These are phyloP conservation scores for Lasioglossum villosulum DNA, from an alignment of 2,888 invertebrate genomes.

Conservation along the genomic window DNA sequence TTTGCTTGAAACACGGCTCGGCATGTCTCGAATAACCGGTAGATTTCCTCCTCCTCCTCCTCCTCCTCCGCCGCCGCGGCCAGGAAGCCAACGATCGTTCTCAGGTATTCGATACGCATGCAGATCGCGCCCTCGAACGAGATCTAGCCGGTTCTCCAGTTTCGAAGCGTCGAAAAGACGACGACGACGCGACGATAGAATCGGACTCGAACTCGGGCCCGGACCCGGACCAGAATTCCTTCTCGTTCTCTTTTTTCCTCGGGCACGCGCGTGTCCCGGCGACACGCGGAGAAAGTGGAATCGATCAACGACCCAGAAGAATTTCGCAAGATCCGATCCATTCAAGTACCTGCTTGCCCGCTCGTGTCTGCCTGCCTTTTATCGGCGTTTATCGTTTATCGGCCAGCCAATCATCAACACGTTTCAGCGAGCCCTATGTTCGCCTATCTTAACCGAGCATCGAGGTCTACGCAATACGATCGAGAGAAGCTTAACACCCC, in stretches of 20 bases:
- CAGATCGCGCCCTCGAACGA: slow-evolving; percentile 55
- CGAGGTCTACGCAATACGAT: neutral
- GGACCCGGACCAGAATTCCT: slow-evolving; percentile 3
- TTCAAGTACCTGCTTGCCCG: neutral
- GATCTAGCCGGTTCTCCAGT: slow-evolving; percentile 12
- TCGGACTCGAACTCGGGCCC: neutral
- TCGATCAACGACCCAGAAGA: neutral
- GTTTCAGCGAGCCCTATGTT: slow-evolving; percentile 15
- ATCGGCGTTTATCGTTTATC: slow-evolving; percentile 10
- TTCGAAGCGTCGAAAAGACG: slow-evolving; percentile 1
- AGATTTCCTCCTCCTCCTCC: slow-evolving; percentile 56
- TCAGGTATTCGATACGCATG: slow-evolving; percentile 47
- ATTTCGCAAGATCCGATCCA: slow-evolving; percentile 9
- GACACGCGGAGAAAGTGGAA: slow-evolving; percentile 31
- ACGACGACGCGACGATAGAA: neutral
- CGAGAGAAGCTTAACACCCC: neutral
- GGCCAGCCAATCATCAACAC: slow-evolving; percentile 16
- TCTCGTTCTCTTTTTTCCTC: neutral
- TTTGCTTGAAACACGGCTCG: slow-evolving; percentile 61
- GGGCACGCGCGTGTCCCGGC: slow-evolving; percentile 10
- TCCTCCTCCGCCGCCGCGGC: slow-evolving; percentile 33
- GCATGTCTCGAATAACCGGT: slow-evolving; percentile 61
- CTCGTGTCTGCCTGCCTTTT: neutral
- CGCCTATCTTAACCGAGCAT: neutral
- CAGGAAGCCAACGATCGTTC: slow-evolving; percentile 59